Percentiles rank a stretch among this genome's conserved stretches.
Evolutionary conservation across 1,140 invertebrate species (phyloP).

Genomic region (Hypsibius dujardini): DNA sequence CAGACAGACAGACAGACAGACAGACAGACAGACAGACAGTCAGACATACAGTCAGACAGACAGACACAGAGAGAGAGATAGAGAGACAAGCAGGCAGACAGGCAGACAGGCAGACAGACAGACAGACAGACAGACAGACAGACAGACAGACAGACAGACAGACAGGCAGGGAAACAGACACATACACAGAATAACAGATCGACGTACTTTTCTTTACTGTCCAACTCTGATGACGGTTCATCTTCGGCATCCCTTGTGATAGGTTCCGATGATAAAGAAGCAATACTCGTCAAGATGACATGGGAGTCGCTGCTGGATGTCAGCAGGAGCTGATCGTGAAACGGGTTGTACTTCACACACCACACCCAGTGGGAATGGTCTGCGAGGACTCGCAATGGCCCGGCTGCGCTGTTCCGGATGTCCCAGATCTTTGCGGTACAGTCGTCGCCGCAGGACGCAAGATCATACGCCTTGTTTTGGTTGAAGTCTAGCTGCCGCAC

Average conservation of each 20-base stretch:
- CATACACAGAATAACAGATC: too few species aligned
- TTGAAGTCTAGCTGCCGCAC: constrained; percentile 87
- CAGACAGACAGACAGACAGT: too few species aligned
- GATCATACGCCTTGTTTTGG: constrained; percentile 79
- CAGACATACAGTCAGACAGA: too few species aligned
- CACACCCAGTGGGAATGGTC: constrained; percentile 96
- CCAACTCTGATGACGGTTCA: constrained; percentile 29
- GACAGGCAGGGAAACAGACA: too few species aligned
- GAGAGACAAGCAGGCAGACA: too few species aligned
- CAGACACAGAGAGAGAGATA: too few species aligned
- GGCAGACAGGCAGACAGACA: too few species aligned
- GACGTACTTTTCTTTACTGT: too few species aligned
- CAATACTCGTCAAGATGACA: constrained; percentile 65
- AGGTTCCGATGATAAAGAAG: constrained; percentile 68
- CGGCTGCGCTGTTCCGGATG: constrained; percentile 54
- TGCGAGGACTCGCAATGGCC: constrained; percentile 56
- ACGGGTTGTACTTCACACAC: constrained; percentile 79
- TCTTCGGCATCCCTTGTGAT: constrained; percentile 41
- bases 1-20: too few species aligned
- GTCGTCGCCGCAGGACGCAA: constrained; percentile 86
- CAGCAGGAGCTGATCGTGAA: constrained; percentile 87
- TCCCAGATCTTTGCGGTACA: constrained; percentile 89
- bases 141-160: too few species aligned
- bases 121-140: too few species aligned
- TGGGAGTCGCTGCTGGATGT: constrained; percentile 82